phyloP scores from a whole-genome alignment of 2,113 vertebrate genomes.

The Indri indri region DNA sequence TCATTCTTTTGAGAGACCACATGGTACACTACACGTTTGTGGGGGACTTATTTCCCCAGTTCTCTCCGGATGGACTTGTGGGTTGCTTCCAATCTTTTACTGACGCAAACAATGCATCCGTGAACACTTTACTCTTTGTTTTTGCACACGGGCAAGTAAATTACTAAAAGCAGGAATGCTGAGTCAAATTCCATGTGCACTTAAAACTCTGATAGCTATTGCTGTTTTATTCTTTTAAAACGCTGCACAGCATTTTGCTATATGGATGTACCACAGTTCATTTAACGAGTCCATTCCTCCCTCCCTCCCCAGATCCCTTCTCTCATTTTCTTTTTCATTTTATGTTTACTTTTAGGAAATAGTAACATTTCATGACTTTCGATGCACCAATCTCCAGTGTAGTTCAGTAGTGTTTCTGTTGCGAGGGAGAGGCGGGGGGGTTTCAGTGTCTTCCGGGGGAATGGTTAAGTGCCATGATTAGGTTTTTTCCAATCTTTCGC shows the following conservation, averaged over 20 bases:
- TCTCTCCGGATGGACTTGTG: background rate
- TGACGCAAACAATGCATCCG: slow-evolving; percentile 20
- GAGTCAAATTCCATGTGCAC: slow-evolving; percentile 17
- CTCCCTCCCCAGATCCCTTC: background rate
- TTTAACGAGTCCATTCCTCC: background rate
- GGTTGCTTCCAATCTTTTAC: slow-evolving; percentile 22
- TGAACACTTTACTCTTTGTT: background rate
- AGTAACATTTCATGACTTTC: background rate
- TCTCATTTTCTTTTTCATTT: background rate
- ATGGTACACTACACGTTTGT: background rate
- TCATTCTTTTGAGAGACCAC: background rate
- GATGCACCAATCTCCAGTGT: background rate
- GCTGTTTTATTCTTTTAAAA: background rate
- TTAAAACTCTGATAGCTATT: background rate
- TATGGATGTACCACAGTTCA: background rate
- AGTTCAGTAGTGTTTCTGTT: background rate
- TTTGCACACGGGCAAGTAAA: background rate
- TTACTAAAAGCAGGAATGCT: background rate
- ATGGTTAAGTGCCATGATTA: background rate
- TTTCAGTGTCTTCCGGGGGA: background rate
- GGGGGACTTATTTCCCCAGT: background rate
- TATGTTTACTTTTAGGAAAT: background rate
- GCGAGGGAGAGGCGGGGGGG: background rate
- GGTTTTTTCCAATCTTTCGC: background rate
- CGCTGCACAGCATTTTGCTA: background rate